Percentiles rank a stretch among this genome's conserved stretches.
These are phyloP conservation scores for Empis livida DNA, from an alignment of 2,888 invertebrate species.

Conservation along the genomic window DNA sequence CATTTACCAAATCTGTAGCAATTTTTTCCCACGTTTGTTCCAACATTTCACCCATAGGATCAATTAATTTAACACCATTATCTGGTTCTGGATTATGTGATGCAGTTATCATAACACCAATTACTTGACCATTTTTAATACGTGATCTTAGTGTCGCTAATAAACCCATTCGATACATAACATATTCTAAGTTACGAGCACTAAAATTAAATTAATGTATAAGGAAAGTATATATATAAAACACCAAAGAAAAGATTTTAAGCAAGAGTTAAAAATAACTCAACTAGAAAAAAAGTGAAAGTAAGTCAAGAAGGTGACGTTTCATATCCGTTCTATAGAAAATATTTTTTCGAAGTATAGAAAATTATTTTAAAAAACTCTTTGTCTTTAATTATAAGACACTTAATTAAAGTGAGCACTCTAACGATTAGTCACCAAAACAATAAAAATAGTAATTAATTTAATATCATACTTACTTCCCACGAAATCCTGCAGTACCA, in stretches of 20 bases:
- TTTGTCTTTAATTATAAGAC: too few relatives aligned
- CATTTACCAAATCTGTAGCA: conserved; percentile 80
- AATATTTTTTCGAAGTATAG: too few relatives aligned
- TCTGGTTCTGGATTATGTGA: conserved; percentile 95
- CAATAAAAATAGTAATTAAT: too few relatives aligned
- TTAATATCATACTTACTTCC: conserved; percentile 44
- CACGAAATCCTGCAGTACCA: conserved; percentile 77
- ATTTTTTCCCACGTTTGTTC: conserved; percentile 81
- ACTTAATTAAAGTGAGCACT: too few relatives aligned
- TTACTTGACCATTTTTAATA: conserved; percentile 66
- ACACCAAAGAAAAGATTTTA: conserved; percentile 10
- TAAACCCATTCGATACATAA: conserved; percentile 89
- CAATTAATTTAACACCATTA: conserved; percentile 93
- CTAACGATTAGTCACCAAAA: too few relatives aligned
- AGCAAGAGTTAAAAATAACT: conserved; percentile 5
- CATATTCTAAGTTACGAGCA: conserved; percentile 72
- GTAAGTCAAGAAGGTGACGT: neutral
- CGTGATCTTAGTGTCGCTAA: conserved; percentile 81
- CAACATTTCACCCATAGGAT: conserved; percentile 95
- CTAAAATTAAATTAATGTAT: conserved; percentile 41
- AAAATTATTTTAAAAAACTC: too few relatives aligned
- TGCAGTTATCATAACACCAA: conserved; percentile 99
- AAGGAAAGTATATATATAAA: neutral
- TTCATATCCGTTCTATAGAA: too few relatives aligned
- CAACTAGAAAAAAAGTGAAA: neutral